Evolutionary conservation across 2,888 invertebrate genomes (phyloP), one percentile per base, ranked within the genome.

Genomic region (Lamellibrachia satsuma): DNA sequence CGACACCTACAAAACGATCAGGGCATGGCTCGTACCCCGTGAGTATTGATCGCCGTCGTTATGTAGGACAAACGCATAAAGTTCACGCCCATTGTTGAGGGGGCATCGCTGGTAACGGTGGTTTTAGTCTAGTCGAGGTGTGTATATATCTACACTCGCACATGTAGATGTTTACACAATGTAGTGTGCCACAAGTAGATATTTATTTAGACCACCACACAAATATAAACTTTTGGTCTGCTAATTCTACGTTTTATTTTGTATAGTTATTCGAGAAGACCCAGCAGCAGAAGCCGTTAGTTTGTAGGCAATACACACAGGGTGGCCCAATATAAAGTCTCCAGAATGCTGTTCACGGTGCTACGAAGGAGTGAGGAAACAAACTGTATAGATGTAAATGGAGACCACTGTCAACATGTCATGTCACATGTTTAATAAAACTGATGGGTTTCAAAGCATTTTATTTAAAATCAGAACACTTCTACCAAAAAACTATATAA

Each of bases 21-120:
- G 93, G 90, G 94, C 93, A 91, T 94, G 94, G 94, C 94, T 94
- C 8, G 92, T 94, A 52, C 94, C 94, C 27, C 92, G 94, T 94
- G 90, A 92, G 94, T 94, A 91, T 15, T 22, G 1, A 39, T 39
- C 39, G 39, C 39, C 39, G 39, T 39, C 39, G 39, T 15, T 91
- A 91, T 91, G 15, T 91, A 11, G 91, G 91, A 22, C 22, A 75
- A 22, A 15, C 22, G 75, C 15, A 6, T 15, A 0, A 75, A 75
- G 75, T 22, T 2, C 75, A 75, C 75, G 75, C 75, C 75, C 75
- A 15, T 22, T 15, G 60, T 6, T 22, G n/a, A 2, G 6, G 75
- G 75, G 75, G 39, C 39, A 39, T 39, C 39, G 39, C 39, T 39
- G 39, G 39, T 39, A 39, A 39, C 1, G 75, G 75, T 15, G 22